Conservation (phyloP, 2,888 invertebrate genomes). For the Xestia xanthographa region DNA sequence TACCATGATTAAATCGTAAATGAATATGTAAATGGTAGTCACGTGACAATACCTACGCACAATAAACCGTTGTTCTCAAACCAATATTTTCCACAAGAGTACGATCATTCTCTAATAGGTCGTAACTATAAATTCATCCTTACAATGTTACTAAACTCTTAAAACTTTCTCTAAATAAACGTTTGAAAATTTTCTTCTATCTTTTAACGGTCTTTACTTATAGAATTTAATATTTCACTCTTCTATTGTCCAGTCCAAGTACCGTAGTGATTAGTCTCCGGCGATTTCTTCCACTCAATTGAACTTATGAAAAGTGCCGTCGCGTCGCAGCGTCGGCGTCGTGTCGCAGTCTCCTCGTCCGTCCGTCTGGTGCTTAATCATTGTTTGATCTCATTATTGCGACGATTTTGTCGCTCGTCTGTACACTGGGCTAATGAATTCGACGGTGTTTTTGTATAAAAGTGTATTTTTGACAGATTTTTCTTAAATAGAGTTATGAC, state of each 20-base stretch:
- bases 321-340: constrained; percentile 59
- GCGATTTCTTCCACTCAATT: constrained; percentile 88
- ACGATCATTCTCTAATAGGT: too few relatives aligned
- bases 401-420: constrained; percentile 66
- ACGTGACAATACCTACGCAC: too few relatives aligned
- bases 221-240: constrained; percentile 55
- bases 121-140: neutral
- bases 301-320: constrained; percentile 87
- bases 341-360: constrained; percentile 56
- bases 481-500: neutral
- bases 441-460: constrained; percentile 13
- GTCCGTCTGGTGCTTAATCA: constrained; percentile 78
- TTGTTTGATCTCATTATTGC: constrained; percentile 86
- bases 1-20: too few relatives aligned
- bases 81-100: too few relatives aligned
- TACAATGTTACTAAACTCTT: neutral
- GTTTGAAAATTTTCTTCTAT: neutral
- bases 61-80: too few relatives aligned
- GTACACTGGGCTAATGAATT: constrained; percentile 41
- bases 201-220: neutral
- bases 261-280: constrained; percentile 85
- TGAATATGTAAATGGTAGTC: too few relatives aligned
- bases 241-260: constrained; percentile 68
- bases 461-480: neutral
- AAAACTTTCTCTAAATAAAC: neutral